A percentile compares a stretch with the other conserved stretches of the same genome.
These are phyloP conservation scores for Pristionchus mayeri DNA, from an alignment of 2,888 invertebrate species.

Conservation along the genomic window DNA sequence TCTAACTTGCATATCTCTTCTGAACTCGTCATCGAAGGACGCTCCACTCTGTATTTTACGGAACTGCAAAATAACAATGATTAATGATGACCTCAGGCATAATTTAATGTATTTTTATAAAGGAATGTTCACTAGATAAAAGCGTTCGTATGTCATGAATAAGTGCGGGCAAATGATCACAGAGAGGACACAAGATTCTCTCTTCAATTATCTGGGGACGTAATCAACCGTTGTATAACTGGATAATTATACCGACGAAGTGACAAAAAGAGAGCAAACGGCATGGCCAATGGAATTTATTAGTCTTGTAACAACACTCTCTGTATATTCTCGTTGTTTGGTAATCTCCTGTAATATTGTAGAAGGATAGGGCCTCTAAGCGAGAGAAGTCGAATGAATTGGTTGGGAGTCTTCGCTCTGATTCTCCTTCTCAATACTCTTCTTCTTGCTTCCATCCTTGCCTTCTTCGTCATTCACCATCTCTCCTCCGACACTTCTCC, in stretches of 20 bases:
- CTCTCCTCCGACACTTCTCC: not conserved
- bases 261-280: not conserved
- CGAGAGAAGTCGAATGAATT: constrained; percentile 24
- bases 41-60: not conserved
- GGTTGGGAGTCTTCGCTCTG: constrained; percentile 40
- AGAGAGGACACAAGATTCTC: too few species aligned
- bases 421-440: constrained; percentile 41
- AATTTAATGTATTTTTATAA: not conserved
- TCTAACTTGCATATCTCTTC: constrained; percentile 8
- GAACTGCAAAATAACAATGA: not conserved
- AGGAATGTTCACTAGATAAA: too few species aligned
- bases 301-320: not conserved
- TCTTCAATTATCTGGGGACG: not conserved
- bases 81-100: constrained; percentile 1
- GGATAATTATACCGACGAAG: not conserved
- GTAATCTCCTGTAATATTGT: not conserved
- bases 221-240: not conserved
- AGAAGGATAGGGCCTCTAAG: not conserved
- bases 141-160: too few species aligned
- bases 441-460: constrained; percentile 39
- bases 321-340: not conserved
- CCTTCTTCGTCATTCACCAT: constrained; percentile 35
- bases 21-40: not conserved
- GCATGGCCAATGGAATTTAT: not conserved
- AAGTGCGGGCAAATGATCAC: too few species aligned